Conservation (phyloP, 2,888 invertebrate genomes). For the Troides oblongomaculatus region DNA sequence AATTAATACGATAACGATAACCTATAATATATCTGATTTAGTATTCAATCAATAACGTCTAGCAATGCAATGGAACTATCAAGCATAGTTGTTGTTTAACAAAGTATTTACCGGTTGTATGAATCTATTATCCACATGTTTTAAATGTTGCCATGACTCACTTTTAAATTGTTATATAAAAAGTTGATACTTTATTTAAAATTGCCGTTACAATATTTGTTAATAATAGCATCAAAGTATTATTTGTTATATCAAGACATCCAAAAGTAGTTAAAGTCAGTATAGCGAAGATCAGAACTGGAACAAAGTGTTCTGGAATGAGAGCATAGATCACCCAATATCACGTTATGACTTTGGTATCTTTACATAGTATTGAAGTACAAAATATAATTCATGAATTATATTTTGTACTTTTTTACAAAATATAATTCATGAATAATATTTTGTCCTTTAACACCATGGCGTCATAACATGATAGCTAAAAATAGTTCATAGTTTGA, state of each 20-base stretch:
- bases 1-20: neutral
- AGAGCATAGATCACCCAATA: no score
- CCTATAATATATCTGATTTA: slow-evolving; percentile 19
- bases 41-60: slow-evolving; percentile 16
- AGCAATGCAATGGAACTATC: slow-evolving; percentile 7
- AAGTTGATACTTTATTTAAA: neutral
- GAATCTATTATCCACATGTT: neutral
- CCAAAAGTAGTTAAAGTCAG: neutral
- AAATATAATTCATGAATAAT: no score
- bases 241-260: neutral
- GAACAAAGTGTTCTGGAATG: no score
- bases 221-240: neutral
- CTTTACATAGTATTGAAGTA: no score
- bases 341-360: no score
- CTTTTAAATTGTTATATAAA: neutral
- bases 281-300: neutral
- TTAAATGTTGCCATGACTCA: neutral
- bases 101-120: neutral
- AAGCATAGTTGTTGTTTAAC: neutral
- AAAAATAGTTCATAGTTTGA: neutral
- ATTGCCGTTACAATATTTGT: neutral
- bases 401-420: no score
- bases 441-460: no score
- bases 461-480: no score
- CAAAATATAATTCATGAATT: no score